Evolutionary conservation across 2,797 vertebrate species (phyloP).

Genomic region (Xerus rutilus): DNA sequence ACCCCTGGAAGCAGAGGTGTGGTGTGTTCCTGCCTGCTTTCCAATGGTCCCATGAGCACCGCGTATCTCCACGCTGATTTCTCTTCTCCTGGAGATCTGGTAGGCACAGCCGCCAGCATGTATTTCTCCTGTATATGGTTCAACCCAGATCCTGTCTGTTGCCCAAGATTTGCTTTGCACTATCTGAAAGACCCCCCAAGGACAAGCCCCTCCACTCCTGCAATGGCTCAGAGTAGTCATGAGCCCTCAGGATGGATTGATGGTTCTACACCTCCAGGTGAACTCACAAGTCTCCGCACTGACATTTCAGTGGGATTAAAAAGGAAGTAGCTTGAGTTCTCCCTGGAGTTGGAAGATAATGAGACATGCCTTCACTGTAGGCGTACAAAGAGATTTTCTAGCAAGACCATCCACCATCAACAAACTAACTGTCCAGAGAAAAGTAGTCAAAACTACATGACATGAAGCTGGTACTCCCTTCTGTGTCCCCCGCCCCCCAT

Average conservation of each 20-base stretch:
- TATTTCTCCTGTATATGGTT: not conserved
- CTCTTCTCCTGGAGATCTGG: not conserved
- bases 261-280: not conserved
- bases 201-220: not conserved
- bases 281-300: not conserved
- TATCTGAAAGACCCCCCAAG: not conserved
- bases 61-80: rapidly evolving
- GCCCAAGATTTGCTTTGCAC: not conserved
- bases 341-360: not conserved
- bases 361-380: not conserved
- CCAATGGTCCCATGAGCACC: rapidly evolving
- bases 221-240: rapidly evolving
- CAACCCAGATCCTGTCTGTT: not conserved
- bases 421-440: not conserved
- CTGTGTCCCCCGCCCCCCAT: too few species aligned
- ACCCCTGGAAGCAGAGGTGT: not conserved
- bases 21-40: not conserved
- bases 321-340: not conserved
- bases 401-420: not conserved
- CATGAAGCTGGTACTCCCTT: not conserved
- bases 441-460: not conserved
- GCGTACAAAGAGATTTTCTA: not conserved
- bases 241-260: not conserved
- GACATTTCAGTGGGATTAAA: not conserved
- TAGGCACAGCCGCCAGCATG: not conserved